phyloP scores from a whole-genome alignment of 2,113 vertebrate genomes.

The Cygnus atratus region DNA sequence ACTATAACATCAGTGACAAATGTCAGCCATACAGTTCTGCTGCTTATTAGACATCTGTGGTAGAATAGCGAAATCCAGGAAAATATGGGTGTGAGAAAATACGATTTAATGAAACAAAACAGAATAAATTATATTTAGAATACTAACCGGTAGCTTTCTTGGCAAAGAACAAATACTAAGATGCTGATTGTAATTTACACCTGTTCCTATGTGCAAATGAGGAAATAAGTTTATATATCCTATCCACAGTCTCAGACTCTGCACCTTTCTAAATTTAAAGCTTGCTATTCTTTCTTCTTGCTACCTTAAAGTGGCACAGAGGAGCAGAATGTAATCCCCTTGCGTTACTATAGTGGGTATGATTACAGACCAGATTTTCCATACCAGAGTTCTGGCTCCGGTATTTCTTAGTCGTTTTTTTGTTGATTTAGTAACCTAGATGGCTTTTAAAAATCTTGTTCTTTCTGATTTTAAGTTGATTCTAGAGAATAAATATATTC shows the following conservation, averaged over 20 bases:
- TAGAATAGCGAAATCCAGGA: background rate
- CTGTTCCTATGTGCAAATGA: background rate
- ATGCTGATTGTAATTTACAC: background rate
- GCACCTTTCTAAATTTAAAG: background rate
- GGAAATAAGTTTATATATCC: conserved; percentile 5
- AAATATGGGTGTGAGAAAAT: background rate
- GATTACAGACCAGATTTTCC: background rate
- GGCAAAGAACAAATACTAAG: background rate
- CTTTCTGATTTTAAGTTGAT: background rate
- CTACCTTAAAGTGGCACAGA: background rate
- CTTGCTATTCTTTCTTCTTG: background rate
- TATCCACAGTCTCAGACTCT: background rate
- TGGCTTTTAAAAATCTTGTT: background rate
- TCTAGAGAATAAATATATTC: background rate
- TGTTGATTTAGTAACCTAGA: background rate
- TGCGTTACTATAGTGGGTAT: background rate
- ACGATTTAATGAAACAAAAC: background rate
- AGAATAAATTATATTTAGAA: background rate
- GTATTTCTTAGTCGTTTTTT: background rate
- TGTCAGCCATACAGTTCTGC: background rate
- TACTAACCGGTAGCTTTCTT: background rate
- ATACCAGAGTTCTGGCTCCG: background rate
- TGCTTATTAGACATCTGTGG: background rate
- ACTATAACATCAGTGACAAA: background rate
- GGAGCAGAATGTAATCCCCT: background rate